Evolutionary conservation across 2,888 invertebrate species (phyloP).

Genomic region (Cepaea hortensis): DNA sequence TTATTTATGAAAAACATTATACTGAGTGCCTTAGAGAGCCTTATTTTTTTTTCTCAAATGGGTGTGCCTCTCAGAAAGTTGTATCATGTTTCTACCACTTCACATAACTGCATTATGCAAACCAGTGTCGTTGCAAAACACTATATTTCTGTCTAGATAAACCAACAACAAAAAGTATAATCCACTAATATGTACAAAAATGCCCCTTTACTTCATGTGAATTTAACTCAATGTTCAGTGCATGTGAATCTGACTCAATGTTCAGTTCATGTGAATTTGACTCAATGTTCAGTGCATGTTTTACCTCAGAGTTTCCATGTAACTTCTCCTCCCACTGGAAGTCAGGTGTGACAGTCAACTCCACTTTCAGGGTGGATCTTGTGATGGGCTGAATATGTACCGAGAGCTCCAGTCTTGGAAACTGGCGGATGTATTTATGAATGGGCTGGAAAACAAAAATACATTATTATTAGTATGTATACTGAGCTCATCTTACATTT

Average conservation of each 20-base stretch:
- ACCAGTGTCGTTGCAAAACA: too few relatives aligned
- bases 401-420: slow-evolving; percentile 93
- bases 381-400: slow-evolving; percentile 99
- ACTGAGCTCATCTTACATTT: neutral
- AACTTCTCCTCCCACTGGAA: slow-evolving; percentile 99
- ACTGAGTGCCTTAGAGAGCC: too few relatives aligned
- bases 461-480: neutral
- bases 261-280: neutral
- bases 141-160: too few relatives aligned
- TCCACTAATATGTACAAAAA: too few relatives aligned
- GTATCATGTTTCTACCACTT: too few relatives aligned
- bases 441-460: slow-evolving; percentile 77
- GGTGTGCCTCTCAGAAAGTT: too few relatives aligned
- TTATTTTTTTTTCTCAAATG: too few relatives aligned
- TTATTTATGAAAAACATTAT: too few relatives aligned
- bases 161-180: too few relatives aligned
- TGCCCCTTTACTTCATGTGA: too few relatives aligned
- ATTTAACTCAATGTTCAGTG: too few relatives aligned
- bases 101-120: too few relatives aligned
- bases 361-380: slow-evolving; percentile 89
- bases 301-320: slow-evolving; percentile 81
- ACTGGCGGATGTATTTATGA: slow-evolving; percentile 94
- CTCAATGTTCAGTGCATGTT: neutral
- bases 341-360: slow-evolving; percentile 97
- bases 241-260: neutral